Evolutionary conservation across 2,113 vertebrate genomes (phyloP).

Genomic region (Sterrhoptilus dennistouni): DNA sequence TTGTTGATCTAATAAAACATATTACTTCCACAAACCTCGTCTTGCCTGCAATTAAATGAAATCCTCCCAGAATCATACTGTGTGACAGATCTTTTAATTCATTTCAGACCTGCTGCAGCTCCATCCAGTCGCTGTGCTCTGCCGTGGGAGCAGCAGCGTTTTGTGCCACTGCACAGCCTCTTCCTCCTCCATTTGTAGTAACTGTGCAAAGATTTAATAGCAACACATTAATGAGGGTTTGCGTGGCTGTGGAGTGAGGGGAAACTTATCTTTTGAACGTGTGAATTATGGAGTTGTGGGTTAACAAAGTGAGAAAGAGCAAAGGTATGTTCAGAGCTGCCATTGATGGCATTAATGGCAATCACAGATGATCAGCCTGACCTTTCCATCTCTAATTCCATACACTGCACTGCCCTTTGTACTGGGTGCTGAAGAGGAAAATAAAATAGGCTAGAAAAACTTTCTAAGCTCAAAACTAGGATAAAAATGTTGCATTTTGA

Average conservation of each 20-base stretch:
- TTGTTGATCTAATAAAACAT: not conserved
- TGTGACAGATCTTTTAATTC: slow-evolving; percentile 14
- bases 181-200: not conserved
- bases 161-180: not conserved
- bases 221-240: not conserved
- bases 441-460: slow-evolving; percentile 1
- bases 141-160: not conserved
- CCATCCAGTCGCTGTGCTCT: not conserved
- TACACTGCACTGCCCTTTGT: not conserved
- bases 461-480: not conserved
- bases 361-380: not conserved
- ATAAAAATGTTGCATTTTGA: not conserved
- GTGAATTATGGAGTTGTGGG: not conserved
- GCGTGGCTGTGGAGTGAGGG: not conserved
- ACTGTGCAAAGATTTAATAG: not conserved
- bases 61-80: not conserved
- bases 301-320: slow-evolving; percentile 36
- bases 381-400: not conserved
- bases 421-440: not conserved
- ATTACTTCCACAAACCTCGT: not conserved
- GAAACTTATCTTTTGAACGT: not conserved
- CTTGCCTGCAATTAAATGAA: slow-evolving; percentile 1
- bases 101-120: not conserved
- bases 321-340: not conserved
- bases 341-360: not conserved